Percentiles rank a stretch among this genome's conserved stretches.
Evolutionary conservation across 1,140 invertebrate genomes (phyloP).

Genomic region (Gryllus bimaculatus): DNA sequence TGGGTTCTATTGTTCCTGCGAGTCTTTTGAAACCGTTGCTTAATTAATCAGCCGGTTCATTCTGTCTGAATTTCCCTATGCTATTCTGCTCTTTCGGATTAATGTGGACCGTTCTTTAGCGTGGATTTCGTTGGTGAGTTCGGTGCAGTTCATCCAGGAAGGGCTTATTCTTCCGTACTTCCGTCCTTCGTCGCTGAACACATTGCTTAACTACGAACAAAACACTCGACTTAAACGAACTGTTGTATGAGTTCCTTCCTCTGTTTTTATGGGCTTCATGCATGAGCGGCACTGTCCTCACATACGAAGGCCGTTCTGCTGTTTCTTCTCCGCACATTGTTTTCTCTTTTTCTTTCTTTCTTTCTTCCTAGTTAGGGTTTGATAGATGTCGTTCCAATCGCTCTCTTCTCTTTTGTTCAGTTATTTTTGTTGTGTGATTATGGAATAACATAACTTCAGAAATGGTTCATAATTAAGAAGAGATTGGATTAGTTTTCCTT

Average conservation of each 20-base stretch:
- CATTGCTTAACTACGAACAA: neutral
- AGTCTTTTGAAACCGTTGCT: neutral
- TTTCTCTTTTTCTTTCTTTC: neutral
- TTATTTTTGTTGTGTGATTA: too few species aligned
- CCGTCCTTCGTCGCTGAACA: neutral
- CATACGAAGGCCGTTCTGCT: neutral
- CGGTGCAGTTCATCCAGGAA: neutral
- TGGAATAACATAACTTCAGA: too few species aligned
- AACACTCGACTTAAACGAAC: neutral
- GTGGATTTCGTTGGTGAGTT: neutral
- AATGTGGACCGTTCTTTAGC: too few species aligned
- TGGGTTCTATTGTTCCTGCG: neutral
- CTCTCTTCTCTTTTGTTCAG: too few species aligned
- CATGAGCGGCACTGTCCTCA: neutral
- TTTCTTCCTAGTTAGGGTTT: neutral
- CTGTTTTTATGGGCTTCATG: neutral
- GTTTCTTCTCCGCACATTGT: neutral
- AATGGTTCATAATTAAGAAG: too few species aligned
- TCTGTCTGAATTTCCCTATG: neutral
- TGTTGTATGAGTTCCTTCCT: neutral
- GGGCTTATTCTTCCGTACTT: neutral
- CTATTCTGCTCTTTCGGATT: neutral
- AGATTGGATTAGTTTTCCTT: too few species aligned
- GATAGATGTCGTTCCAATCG: too few species aligned
- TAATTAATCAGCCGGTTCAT: neutral